A percentile compares a stretch with the other conserved stretches of the same genome.
Evolutionary conservation across 2,888 invertebrate species (phyloP).

Genomic region (Tenthredo notha): DNA sequence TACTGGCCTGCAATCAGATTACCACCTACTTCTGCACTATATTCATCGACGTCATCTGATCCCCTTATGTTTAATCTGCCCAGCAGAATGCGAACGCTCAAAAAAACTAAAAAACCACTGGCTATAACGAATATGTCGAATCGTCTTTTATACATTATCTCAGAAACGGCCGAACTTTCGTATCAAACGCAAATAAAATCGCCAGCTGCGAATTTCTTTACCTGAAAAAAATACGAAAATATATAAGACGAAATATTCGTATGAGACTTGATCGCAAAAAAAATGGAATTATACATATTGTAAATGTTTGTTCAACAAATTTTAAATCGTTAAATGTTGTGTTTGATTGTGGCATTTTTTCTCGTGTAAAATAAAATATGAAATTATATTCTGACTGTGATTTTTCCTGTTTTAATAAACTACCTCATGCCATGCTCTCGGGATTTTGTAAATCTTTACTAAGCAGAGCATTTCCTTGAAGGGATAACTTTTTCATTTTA

Average conservation of each 20-base stretch:
- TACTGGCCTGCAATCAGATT: slow-evolving; percentile 47
- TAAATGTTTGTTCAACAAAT: not conserved
- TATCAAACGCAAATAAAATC: slow-evolving; percentile 52
- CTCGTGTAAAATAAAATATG: not conserved
- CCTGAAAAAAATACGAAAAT: not conserved
- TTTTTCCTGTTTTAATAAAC: not conserved
- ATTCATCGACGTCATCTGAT: slow-evolving; percentile 46
- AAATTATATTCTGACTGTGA: not conserved
- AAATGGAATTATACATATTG: not conserved
- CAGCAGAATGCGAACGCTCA: slow-evolving; percentile 50
- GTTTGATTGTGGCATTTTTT: not conserved
- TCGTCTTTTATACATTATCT: slow-evolving; percentile 59
- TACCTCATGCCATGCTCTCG: slow-evolving; percentile 36
- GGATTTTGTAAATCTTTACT: slow-evolving; percentile 15
- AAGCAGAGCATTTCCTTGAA: slow-evolving; percentile 14
- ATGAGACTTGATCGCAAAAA: not conserved
- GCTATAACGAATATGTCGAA: slow-evolving; percentile 53
- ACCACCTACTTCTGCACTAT: slow-evolving; percentile 42
- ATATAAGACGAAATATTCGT: not conserved
- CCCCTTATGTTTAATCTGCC: slow-evolving; percentile 26
- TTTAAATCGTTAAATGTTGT: not conserved
- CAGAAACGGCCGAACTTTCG: slow-evolving; percentile 57
- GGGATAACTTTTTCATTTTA: slow-evolving; percentile 40
- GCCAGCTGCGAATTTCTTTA: slow-evolving; percentile 31
- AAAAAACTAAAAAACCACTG: slow-evolving; percentile 53